phyloP scores from a whole-genome alignment of 1,140 invertebrate genomes.

The Onthophagus taurus region DNA sequence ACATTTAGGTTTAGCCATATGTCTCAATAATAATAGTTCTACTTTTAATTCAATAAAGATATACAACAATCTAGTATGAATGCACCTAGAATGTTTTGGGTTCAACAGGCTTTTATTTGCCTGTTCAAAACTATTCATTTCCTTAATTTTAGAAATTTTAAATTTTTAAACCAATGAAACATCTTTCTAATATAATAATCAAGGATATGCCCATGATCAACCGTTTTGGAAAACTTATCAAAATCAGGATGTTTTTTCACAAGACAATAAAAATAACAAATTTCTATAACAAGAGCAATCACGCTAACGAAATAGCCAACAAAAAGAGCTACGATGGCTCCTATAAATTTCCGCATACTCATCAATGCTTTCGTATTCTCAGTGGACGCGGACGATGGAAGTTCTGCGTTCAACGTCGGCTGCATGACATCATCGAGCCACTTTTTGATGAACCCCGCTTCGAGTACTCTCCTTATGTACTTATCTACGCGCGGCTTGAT shows the following conservation, averaged over 20 bases:
- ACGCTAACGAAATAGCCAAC: constrained; percentile 57
- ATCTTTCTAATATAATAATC: too few relatives aligned
- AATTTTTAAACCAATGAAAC: too few relatives aligned
- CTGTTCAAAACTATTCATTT: too few relatives aligned
- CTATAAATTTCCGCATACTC: constrained; percentile 66
- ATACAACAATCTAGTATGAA: too few relatives aligned
- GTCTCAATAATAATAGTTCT: too few relatives aligned
- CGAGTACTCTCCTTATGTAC: constrained; percentile 54
- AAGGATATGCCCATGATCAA: constrained; percentile 15
- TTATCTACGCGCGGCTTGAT: constrained; percentile 59
- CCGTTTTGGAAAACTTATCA: constrained; percentile 49
- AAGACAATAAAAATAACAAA: constrained; percentile 52
- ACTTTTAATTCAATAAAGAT: too few relatives aligned
- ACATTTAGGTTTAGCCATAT: too few relatives aligned
- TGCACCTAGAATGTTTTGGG: too few relatives aligned
- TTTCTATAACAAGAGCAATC: constrained; percentile 48
- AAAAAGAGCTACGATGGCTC: constrained; percentile 56
- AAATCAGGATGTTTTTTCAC: constrained; percentile 57
- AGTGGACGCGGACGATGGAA: constrained; percentile 32
- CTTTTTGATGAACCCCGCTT: constrained; percentile 66
- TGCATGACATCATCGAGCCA: constrained; percentile 67
- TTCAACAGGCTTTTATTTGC: too few relatives aligned
- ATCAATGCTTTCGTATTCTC: constrained; percentile 57
- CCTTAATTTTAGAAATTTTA: too few relatives aligned
- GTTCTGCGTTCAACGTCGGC: constrained; percentile 36